Evolutionary conservation across 2,888 invertebrate genomes (phyloP).

Genomic region (Rhodophaea formosa): DNA sequence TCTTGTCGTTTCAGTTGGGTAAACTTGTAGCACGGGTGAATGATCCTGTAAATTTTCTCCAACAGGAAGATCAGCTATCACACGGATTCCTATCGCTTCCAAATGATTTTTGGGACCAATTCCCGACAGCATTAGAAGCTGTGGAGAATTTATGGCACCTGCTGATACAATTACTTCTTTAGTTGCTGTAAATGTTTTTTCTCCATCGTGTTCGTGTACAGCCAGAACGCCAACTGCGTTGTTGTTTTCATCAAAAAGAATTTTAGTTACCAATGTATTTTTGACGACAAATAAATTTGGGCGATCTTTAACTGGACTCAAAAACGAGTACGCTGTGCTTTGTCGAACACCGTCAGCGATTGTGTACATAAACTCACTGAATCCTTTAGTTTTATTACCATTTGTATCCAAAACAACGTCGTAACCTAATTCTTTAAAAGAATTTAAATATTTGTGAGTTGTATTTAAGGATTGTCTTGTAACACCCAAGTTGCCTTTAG

Average conservation of each 20-base stretch:
- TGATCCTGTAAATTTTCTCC: constrained; percentile 54
- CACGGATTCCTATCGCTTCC: constrained; percentile 37
- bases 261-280: constrained; percentile 43
- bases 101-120: constrained; percentile 52
- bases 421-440: constrained; percentile 46
- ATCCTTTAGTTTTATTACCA: constrained; percentile 43
- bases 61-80: constrained; percentile 46
- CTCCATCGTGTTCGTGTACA: constrained; percentile 31
- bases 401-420: constrained; percentile 41
- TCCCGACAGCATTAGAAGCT: constrained; percentile 59
- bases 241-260: constrained; percentile 38
- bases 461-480: neutral
- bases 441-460: constrained; percentile 32
- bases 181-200: constrained; percentile 34
- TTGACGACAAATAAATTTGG: constrained; percentile 35
- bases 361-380: constrained; percentile 37
- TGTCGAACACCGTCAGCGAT: constrained; percentile 41
- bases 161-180: constrained; percentile 56
- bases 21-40: constrained; percentile 31
- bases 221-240: constrained; percentile 47
- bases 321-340: constrained; percentile 41
- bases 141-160: constrained; percentile 53
- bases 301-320: constrained; percentile 31
- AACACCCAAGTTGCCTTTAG: constrained; percentile 5
- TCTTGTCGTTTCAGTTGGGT: constrained; percentile 31